Base-by-base conservation (phyloP, 1,140 invertebrate species). In the Liolophura sinensis region DNA sequence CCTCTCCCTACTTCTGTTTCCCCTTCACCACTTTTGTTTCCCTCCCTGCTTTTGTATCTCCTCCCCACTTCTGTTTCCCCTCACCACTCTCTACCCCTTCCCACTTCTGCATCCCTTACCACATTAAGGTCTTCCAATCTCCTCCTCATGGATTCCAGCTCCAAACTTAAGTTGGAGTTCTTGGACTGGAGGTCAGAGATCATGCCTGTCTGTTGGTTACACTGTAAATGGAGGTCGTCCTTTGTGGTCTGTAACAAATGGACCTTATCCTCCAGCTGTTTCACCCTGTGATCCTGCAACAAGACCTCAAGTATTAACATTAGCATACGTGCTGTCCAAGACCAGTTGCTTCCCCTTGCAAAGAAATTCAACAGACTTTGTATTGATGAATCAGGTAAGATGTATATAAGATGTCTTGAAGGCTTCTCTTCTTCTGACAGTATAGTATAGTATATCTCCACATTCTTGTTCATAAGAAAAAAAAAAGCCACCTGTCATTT, bases 181-280 rank as follows among this genome's bases (percentile, higher is more conserved):
- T 75, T 78, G 31, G 74, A 73, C 57, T 81, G 78, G 20, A 82
- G 71, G 55, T 82, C 78, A 12, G 70, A 73, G 18, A 80, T 72
- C 4, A 64, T 65, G 14, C 68, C 62, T 16, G 72, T 66, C 68
- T 79, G 76, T 60, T 80, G 78, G 62, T 79, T 80, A 67, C 73
- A 73, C 62, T 79, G 75, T 54, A 67, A 71, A 62, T 81, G 73
- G 11, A 82, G 57, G 47, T 83, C 82, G 68, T 83, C 82, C 59
- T 78, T 79, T 12, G 73, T 67, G 12, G 67, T 70, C 60, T 77
- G 76, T 22, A 76, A 52, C 47, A 83, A 68, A 47, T 77, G 72
- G 24, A 81, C 64, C 58, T 81, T 81, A 60, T 83, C 81, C 55
- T 82, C 81, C 59, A 82, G 54, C 56, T 80, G 79, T 40, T 75